Evolutionary conservation across 2,797 vertebrate genomes (phyloP).

Genomic region (Acanthis flammea): DNA sequence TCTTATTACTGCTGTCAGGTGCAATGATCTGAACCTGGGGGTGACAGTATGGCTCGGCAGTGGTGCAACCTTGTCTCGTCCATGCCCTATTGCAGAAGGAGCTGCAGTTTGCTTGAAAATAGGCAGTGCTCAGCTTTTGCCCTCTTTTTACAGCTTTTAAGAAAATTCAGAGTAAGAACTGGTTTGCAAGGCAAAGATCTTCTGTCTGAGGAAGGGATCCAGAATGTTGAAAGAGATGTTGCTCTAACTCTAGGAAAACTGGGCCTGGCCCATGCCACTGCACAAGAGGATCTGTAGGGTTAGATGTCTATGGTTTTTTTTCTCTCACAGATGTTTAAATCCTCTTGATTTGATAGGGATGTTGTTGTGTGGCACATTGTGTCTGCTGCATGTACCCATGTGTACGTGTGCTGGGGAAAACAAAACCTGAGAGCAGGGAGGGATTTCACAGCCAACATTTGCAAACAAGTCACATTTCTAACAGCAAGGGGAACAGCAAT

Average conservation of each 20-base stretch:
- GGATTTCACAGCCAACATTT: not conserved
- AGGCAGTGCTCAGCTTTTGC: not conserved
- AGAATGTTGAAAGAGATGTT: not conserved
- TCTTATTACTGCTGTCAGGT: not conserved
- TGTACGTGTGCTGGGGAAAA: not conserved
- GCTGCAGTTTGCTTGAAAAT: not conserved
- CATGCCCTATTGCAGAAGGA: not conserved
- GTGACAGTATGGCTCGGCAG: not conserved
- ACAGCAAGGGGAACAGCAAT: not conserved
- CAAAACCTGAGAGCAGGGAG: not conserved
- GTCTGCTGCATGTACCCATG: not conserved
- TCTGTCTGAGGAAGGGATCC: not conserved
- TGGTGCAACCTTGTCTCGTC: not conserved
- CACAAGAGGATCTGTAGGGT: not conserved
- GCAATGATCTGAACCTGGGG: not conserved
- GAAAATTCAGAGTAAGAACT: not conserved
- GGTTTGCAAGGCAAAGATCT: not conserved
- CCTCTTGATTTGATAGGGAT: not conserved
- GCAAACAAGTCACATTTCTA: slow-evolving; percentile 26
- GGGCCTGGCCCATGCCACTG: not conserved
- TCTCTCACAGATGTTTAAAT: not conserved
- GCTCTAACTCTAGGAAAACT: not conserved
- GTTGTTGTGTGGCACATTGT: not conserved
- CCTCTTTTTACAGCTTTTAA: not conserved
- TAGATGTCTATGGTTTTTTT: not conserved